Evolutionary conservation across 2,888 invertebrate species (phyloP), one percentile per base, ranked within the genome.

Genomic region (Miltochrista miniata): DNA sequence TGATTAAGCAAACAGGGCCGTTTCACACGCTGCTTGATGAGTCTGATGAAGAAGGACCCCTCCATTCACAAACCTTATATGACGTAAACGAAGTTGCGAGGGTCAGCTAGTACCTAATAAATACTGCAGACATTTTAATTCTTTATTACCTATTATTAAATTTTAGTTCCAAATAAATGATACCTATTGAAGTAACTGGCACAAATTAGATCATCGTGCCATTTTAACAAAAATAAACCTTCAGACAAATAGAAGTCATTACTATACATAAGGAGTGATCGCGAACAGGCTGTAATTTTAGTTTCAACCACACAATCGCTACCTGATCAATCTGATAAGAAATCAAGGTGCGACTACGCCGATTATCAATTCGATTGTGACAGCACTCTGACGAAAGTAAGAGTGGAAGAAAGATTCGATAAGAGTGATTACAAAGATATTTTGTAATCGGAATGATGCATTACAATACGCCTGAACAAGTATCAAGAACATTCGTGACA

Each of bases 401-500:
- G 74, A 83, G 82, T 79, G 61, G 64, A 61, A 67, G 48, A 58
- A 58, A 68, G 64, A 79, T 79, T 54, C 71, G 75, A 82, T 81
- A 79, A 77, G 65, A 66, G 53, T 74, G 72, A 81, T 80, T 66
- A 80, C 80, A 79, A 82, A 80, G 59, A 44, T 67, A 66, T 84
- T 79, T 81, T 72, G 72, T 78, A 82, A 84, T 67, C 54, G 54
- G 60, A 56, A 75, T 71, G 76, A 79, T 75, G 60, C 67, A 79
- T 77, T 72, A 72, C 66, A 73, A 65, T 60, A 70, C 65, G 71
- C 70, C 68, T 61, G 62, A 67, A 68, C 63, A 66, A 65, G 71
- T 77, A 80, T 81, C 79, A 77, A 64, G 77, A 67, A 66, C 79
- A 67, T 61, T 71, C 82, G 80, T 83, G 83, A 83, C 80, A 75